These are phyloP conservation scores for Caerostris extrusa DNA, from an alignment of 1,140 invertebrate species.

Conservation along the genomic window DNA sequence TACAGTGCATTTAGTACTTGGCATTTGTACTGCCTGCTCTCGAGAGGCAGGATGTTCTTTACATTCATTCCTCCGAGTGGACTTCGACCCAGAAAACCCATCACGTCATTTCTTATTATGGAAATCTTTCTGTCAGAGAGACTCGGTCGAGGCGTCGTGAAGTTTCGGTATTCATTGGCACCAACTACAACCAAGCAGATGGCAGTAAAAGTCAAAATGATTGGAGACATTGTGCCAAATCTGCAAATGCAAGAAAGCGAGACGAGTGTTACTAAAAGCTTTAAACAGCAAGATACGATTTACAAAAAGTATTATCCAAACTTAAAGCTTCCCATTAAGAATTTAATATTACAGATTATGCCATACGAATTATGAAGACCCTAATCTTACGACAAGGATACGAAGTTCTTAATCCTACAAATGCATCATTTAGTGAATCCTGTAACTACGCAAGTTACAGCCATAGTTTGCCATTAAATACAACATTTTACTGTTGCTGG, in stretches of 20 bases:
- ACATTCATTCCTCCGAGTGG: background rate
- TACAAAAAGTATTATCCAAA: too few relatives aligned
- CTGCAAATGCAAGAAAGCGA: background rate
- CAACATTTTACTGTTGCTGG: too few relatives aligned
- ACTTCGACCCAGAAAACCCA: background rate
- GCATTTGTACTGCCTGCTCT: conserved; percentile 47
- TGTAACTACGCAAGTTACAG: too few relatives aligned
- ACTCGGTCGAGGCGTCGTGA: background rate
- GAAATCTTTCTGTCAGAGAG: background rate
- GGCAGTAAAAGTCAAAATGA: background rate
- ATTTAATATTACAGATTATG: too few relatives aligned
- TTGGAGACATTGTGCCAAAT: background rate
- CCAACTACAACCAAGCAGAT: background rate
- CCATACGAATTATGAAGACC: too few relatives aligned
- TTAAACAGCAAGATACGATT: too few relatives aligned
- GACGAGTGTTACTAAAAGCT: too few relatives aligned
- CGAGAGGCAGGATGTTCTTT: background rate
- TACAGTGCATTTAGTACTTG: conserved; percentile 40
- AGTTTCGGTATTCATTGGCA: background rate
- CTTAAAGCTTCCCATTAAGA: too few relatives aligned
- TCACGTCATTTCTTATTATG: background rate
- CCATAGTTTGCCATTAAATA: too few relatives aligned
- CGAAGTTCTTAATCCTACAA: too few relatives aligned
- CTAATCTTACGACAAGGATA: too few relatives aligned
- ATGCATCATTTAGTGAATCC: too few relatives aligned